Percentiles rank a stretch among this genome's conserved stretches.
Conservation (phyloP, 2,888 invertebrate genomes). For the Zelleria hepariella region DNA sequence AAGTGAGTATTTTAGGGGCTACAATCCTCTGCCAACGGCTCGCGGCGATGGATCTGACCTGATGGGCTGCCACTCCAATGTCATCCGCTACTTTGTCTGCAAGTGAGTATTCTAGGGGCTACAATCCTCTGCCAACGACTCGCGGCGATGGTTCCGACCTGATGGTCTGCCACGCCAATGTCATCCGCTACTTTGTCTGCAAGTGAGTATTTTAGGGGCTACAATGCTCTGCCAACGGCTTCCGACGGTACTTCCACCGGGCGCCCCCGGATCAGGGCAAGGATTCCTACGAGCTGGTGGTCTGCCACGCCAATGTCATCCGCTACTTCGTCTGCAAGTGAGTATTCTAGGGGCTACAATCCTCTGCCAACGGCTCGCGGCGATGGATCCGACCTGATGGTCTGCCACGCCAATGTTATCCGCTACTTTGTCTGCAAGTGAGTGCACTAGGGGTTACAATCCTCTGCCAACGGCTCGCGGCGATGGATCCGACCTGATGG, state of each 20-base stretch:
- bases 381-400: slow-evolving; percentile 85
- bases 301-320: slow-evolving; percentile 99
- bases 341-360: slow-evolving; percentile 22
- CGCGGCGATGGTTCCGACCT: slow-evolving; percentile 88
- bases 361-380: slow-evolving; percentile 58
- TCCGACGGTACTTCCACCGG: slow-evolving; percentile 92
- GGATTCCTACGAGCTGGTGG: slow-evolving; percentile 90
- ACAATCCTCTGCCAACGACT: too few species aligned
- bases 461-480: too few species aligned
- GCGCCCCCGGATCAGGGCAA: slow-evolving; percentile 84
- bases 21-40: not conserved
- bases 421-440: slow-evolving; percentile 93
- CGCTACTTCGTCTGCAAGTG: slow-evolving; percentile 93
- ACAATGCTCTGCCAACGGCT: too few species aligned
- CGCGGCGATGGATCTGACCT: slow-evolving; percentile 86
- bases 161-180: slow-evolving; percentile 97
- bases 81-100: slow-evolving; percentile 96
- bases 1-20: slow-evolving; percentile 66
- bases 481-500: slow-evolving; percentile 88
- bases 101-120: too few species aligned
- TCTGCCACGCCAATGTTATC: slow-evolving; percentile 99
- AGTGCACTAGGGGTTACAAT: too few species aligned
- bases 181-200: slow-evolving; percentile 96
- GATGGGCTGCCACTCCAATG: slow-evolving; percentile 97
- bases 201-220: too few species aligned